These are phyloP conservation scores for Selene dorsalis DNA, from an alignment of 2,797 vertebrate species.

Conservation along the genomic window DNA sequence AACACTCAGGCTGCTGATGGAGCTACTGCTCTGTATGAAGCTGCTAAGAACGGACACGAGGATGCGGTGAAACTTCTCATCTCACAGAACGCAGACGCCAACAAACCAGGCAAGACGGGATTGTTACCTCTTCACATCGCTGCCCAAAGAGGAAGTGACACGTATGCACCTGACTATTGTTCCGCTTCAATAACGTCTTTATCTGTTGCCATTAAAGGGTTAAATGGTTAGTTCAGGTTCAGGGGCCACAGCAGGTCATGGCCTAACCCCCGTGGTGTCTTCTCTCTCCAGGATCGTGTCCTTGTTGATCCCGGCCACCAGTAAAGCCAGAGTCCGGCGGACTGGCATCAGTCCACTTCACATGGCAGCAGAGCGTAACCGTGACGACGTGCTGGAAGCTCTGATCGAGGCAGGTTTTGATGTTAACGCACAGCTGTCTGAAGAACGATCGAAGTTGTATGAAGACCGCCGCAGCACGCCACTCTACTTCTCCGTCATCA, in stretches of 20 bases:
- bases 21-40: constrained; percentile 92
- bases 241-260: too few species aligned
- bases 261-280: constrained; percentile 27
- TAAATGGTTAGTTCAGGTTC: too few species aligned
- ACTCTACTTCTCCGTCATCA: constrained; percentile 91
- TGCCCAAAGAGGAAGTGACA: constrained; percentile 87
- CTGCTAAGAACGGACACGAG: constrained; percentile 91
- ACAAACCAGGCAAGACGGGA: constrained; percentile 90
- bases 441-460: constrained; percentile 86
- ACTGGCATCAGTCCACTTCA: constrained; percentile 95
- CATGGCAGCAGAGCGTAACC: constrained; percentile 90
- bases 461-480: constrained; percentile 91
- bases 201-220: too few species aligned
- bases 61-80: constrained; percentile 88
- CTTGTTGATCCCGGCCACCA: constrained; percentile 91
- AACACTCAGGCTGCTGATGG: constrained; percentile 92
- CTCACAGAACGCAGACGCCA: constrained; percentile 91
- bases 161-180: constrained; percentile 73
- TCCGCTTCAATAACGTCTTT: background rate
- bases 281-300: constrained; percentile 86
- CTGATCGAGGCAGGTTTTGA: constrained; percentile 91
- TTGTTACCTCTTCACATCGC: constrained; percentile 92
- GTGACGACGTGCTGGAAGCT: constrained; percentile 86
- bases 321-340: constrained; percentile 87
- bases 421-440: constrained; percentile 88